Conservation (phyloP, 2,888 invertebrate species). For the Drosophila nr. perissopoda region DNA sequence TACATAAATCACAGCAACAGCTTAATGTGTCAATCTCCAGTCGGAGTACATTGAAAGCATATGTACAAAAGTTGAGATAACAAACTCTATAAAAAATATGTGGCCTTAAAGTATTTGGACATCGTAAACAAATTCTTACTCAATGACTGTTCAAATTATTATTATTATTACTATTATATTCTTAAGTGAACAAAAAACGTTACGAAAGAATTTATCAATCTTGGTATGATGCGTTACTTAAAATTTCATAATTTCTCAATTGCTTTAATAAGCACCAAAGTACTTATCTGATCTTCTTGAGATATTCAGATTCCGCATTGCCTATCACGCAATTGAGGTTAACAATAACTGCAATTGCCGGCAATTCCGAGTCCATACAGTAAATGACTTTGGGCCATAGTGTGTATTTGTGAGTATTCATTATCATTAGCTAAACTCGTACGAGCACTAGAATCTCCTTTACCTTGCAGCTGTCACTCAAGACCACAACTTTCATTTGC, state of each 20-base stretch:
- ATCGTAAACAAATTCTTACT: neutral
- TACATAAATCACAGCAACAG: slow-evolving; percentile 55
- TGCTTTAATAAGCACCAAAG: neutral
- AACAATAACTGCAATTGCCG: slow-evolving; percentile 2
- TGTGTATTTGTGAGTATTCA: slow-evolving; percentile 9
- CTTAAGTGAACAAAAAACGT: neutral
- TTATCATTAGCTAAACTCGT: slow-evolving; percentile 40
- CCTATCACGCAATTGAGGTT: neutral
- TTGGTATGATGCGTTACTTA: neutral
- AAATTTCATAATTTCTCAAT: neutral
- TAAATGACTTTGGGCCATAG: slow-evolving; percentile 5
- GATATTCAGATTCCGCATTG: neutral
- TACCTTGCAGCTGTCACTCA: slow-evolving; percentile 34
- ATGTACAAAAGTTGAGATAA: neutral
- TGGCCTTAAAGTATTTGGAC: neutral
- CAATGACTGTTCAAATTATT: neutral
- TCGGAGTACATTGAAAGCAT: neutral
- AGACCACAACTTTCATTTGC: slow-evolving; percentile 42
- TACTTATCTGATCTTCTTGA: neutral
- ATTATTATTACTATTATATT: neutral
- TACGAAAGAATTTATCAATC: neutral
- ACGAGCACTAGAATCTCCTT: slow-evolving; percentile 16
- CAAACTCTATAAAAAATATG: neutral
- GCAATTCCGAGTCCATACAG: slow-evolving; percentile 1
- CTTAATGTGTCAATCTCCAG: slow-evolving; percentile 19